Evolutionary conservation across 2,888 invertebrate genomes (phyloP).

Genomic region (Dioctria linearis): DNA sequence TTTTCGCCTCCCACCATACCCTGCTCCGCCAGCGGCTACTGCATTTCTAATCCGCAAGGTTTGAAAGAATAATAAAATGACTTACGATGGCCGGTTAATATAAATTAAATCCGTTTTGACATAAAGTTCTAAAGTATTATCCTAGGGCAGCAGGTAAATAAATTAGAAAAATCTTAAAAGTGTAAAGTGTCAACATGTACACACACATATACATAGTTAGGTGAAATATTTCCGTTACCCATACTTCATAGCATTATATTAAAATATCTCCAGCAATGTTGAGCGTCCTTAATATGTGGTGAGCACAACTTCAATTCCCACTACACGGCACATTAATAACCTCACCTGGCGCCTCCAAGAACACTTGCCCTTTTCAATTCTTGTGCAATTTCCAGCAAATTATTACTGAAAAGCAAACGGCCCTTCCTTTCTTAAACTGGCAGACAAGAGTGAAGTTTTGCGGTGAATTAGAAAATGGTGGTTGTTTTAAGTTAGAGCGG

Average conservation of each 20-base stretch:
- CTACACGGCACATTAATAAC: conserved; percentile 6
- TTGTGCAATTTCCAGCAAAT: conserved; percentile 6
- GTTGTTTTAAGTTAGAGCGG: neutral
- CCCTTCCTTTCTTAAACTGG: neutral
- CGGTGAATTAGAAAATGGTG: conserved; percentile 9
- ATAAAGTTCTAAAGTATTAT: too few relatives aligned
- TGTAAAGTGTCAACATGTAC: too few relatives aligned
- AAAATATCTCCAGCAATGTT: neutral
- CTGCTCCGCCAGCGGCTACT: too few relatives aligned
- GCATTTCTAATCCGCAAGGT: too few relatives aligned
- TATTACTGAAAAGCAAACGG: conserved; percentile 21
- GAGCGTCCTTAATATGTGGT: neutral
- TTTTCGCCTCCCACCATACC: too few relatives aligned
- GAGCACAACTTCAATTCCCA: neutral
- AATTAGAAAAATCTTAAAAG: too few relatives aligned
- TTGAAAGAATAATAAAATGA: too few relatives aligned
- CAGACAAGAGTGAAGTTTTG: conserved; percentile 15
- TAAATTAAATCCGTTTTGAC: too few relatives aligned
- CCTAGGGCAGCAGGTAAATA: too few relatives aligned
- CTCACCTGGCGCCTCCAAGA: neutral
- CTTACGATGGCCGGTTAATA: too few relatives aligned
- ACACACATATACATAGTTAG: too few relatives aligned
- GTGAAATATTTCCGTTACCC: too few relatives aligned
- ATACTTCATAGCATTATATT: neutral
- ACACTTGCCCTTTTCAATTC: conserved; percentile 20